A percentile compares a stretch with the other conserved stretches of the same genome.
phyloP scores from a whole-genome alignment of 2,888 invertebrate species.

The Metallyticus violacea region DNA sequence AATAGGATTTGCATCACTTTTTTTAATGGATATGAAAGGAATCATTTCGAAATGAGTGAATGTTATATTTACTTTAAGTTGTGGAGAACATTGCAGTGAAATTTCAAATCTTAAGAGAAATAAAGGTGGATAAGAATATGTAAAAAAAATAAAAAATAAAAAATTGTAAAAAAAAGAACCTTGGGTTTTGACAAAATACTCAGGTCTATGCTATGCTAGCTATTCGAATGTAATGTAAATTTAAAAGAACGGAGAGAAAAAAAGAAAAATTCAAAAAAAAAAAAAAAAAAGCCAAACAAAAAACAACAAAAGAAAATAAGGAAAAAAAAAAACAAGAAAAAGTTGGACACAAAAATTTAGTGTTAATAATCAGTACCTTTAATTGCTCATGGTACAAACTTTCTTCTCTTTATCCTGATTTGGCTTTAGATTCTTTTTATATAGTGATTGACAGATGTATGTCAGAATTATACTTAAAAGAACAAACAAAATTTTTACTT shows the following conservation, averaged over 20 bases:
- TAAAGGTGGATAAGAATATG: constrained; percentile 12
- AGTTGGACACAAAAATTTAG: background rate
- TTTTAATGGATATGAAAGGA: background rate
- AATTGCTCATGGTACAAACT: constrained; percentile 17
- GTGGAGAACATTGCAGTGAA: background rate
- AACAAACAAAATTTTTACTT: background rate
- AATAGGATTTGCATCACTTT: constrained; percentile 5
- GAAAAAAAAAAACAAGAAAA: background rate
- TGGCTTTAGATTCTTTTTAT: constrained; percentile 1
- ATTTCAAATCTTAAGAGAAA: constrained; percentile 4
- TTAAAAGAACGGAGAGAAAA: background rate
- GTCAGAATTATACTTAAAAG: background rate
- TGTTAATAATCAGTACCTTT: constrained; percentile 1
- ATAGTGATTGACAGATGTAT: background rate
- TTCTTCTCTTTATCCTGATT: constrained; percentile 11
- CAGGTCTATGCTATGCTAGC: constrained; percentile 21
- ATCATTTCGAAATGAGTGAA: constrained; percentile 3
- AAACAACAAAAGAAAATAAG: background rate
- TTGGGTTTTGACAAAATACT: constrained; percentile 24
- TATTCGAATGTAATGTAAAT: constrained; percentile 17
- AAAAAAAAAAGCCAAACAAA: background rate
- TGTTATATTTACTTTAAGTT: constrained; percentile 13
- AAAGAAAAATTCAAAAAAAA: background rate
- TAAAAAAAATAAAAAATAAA: background rate
- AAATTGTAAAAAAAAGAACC: constrained; percentile 14